Conservation (phyloP, 2,797 vertebrate genomes). For the Tiaroga cobitis region DNA sequence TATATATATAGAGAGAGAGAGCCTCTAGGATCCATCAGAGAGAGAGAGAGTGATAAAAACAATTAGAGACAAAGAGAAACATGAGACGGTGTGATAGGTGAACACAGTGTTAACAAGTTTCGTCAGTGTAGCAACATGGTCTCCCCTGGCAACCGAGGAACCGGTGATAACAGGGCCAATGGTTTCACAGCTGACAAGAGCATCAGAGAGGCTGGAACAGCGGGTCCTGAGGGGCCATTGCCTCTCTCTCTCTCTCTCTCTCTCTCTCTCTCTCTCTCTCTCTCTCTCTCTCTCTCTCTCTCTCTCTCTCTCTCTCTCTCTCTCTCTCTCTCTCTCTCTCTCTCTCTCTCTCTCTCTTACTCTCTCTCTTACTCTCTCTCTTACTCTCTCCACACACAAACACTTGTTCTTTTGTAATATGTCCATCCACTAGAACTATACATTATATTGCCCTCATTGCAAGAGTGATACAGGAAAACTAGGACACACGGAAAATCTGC, state of each 20-base stretch:
- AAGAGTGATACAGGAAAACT: background rate
- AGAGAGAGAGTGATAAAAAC: background rate
- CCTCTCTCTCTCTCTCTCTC: background rate
- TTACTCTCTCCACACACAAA: background rate
- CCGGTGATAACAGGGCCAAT: constrained; percentile 50
- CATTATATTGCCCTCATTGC: background rate
- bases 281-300: too few species aligned
- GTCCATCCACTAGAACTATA: background rate
- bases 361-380: too few species aligned
- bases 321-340: too few species aligned
- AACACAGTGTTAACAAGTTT: constrained; percentile 53
- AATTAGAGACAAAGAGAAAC: background rate
- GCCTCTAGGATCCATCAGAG: background rate
- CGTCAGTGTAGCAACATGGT: constrained; percentile 45
- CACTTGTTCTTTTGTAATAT: background rate
- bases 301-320: too few species aligned
- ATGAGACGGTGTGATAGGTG: constrained; percentile 4
- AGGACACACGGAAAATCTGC: background rate
- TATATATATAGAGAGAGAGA: background rate
- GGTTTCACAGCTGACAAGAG: constrained; percentile 51
- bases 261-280: background rate
- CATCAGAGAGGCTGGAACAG: constrained; percentile 24
- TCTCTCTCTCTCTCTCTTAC: too few species aligned
- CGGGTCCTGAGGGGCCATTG: background rate
- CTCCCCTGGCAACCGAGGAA: constrained; percentile 40